These are phyloP conservation scores for Brienomyrus longianalis DNA, from an alignment of 2,113 vertebrate genomes.

Conservation along the genomic window DNA sequence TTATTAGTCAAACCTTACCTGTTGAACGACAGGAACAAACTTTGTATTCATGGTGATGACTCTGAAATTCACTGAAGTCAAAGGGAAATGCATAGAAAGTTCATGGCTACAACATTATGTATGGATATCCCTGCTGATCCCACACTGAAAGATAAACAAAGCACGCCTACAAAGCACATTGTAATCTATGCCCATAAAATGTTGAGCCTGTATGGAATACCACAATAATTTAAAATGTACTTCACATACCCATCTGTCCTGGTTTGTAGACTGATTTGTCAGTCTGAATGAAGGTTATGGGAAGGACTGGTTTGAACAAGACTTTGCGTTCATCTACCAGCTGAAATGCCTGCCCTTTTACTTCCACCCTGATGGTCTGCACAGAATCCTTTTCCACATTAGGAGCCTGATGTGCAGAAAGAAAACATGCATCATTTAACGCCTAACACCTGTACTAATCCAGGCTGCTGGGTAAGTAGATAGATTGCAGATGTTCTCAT, in stretches of 20 bases:
- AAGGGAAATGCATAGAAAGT: not conserved
- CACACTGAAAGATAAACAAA: not conserved
- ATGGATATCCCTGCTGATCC: not conserved
- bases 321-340: not conserved
- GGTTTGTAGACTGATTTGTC: conserved; percentile 29
- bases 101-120: not conserved
- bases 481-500: not conserved
- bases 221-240: not conserved
- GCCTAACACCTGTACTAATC: not conserved
- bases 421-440: not conserved
- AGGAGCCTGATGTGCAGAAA: not conserved
- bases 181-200: not conserved
- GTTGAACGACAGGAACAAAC: not conserved
- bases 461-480: not conserved
- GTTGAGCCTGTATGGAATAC: not conserved
- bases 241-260: conserved; percentile 13
- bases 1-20: conserved; percentile 3
- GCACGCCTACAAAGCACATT: not conserved
- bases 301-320: not conserved
- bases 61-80: conserved; percentile 6
- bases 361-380: conserved; percentile 8
- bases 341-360: not conserved
- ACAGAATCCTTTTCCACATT: not conserved
- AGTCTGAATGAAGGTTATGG: conserved; percentile 19
- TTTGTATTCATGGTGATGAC: conserved; percentile 5